These are phyloP conservation scores for Otolemur crassicaudatus DNA, from an alignment of 2,797 vertebrate species.

Conservation along the genomic window DNA sequence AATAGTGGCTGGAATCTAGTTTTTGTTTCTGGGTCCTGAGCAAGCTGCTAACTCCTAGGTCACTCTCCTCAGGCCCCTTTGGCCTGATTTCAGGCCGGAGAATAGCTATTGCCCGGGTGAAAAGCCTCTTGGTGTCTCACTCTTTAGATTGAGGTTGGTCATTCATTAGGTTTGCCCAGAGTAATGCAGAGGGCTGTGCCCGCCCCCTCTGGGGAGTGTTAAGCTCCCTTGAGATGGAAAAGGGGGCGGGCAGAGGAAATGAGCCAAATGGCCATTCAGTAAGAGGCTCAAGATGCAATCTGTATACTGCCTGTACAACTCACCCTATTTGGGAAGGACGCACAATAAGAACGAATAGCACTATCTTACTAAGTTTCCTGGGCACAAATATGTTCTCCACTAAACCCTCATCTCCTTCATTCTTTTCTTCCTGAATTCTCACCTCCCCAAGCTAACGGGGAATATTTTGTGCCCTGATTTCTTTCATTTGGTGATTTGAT, in stretches of 20 bases:
- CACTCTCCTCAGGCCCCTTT: background rate
- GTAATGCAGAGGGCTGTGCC: background rate
- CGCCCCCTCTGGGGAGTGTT: fast-evolving
- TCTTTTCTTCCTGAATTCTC: background rate
- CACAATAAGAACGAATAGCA: background rate
- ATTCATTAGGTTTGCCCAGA: background rate
- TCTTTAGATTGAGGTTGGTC: background rate
- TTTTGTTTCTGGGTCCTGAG: background rate
- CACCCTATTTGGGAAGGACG: background rate
- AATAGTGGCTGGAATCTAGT: background rate
- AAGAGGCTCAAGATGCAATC: background rate
- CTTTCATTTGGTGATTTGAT: background rate
- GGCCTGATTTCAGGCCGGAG: background rate
- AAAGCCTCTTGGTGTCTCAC: background rate
- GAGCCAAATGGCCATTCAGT: background rate
- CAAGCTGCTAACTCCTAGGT: background rate
- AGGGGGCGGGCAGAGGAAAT: background rate
- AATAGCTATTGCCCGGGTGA: background rate
- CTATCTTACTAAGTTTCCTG: background rate
- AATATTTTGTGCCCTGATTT: background rate
- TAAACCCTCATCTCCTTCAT: background rate
- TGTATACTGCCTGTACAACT: background rate
- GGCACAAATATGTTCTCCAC: background rate
- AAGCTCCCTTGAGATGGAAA: background rate
- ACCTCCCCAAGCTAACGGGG: background rate